phyloP scores from a whole-genome alignment of 2,888 invertebrate species.

The Neria commutata region DNA sequence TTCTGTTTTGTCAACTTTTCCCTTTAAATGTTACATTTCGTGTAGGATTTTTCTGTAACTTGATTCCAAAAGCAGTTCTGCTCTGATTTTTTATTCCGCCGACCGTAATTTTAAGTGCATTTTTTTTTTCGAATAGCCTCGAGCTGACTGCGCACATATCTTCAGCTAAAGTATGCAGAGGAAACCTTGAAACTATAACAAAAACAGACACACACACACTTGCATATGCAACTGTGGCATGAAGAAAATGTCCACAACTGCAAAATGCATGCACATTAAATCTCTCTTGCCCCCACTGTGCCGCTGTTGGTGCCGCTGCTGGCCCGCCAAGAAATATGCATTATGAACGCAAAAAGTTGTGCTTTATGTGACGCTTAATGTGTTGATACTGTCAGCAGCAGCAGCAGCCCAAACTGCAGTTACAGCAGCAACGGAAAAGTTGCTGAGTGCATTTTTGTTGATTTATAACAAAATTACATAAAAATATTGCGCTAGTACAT shows the following conservation, averaged over 20 bases:
- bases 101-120: too few relatives aligned
- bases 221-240: background rate
- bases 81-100: too few relatives aligned
- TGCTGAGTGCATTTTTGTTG: slow-evolving; percentile 51
- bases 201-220: background rate
- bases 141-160: too few relatives aligned
- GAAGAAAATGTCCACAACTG: slow-evolving; percentile 36
- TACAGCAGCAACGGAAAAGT: slow-evolving; percentile 12
- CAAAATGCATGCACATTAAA: slow-evolving; percentile 51
- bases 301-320: too few relatives aligned
- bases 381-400: slow-evolving; percentile 54
- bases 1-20: too few relatives aligned
- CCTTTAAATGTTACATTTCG: too few relatives aligned
- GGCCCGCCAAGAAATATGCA: background rate
- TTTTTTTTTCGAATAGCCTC: too few relatives aligned
- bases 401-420: slow-evolving; percentile 31
- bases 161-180: too few relatives aligned
- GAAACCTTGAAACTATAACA: background rate
- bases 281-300: too few relatives aligned
- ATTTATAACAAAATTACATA: slow-evolving; percentile 56
- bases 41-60: too few relatives aligned
- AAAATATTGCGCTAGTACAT: slow-evolving; percentile 55
- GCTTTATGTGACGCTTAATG: slow-evolving; percentile 55
- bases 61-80: too few relatives aligned
- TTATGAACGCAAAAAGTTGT: slow-evolving; percentile 23